These are phyloP conservation scores for Listrodromus nycthemerus DNA, from an alignment of 2,888 invertebrate species.

Conservation along the genomic window DNA sequence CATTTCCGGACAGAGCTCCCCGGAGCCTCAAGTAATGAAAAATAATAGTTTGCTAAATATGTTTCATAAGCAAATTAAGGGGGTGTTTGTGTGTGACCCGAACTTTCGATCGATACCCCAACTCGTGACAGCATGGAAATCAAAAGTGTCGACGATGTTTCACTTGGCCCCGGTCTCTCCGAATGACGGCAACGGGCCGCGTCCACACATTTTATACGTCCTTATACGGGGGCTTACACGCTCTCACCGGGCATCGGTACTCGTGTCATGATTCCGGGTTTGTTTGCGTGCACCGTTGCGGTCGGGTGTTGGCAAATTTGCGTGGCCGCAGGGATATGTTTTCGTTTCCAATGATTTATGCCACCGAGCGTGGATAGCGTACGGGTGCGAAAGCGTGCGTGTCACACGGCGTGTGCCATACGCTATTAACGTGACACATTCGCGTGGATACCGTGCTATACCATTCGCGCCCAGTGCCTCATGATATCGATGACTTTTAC, in stretches of 20 bases:
- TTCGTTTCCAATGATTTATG: conserved; percentile 85
- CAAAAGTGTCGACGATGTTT: conserved; percentile 7
- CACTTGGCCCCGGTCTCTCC: conserved; percentile 30
- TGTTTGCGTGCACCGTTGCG: conserved; percentile 83
- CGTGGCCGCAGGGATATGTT: conserved; percentile 84
- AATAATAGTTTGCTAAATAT: background rate
- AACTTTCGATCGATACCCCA: background rate
- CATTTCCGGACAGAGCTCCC: too few relatives aligned
- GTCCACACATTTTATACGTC: conserved; percentile 63
- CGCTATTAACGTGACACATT: conserved; percentile 66
- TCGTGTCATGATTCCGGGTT: conserved; percentile 83
- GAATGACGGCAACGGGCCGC: conserved; percentile 37
- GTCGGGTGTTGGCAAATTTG: conserved; percentile 84
- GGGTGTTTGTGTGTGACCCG: background rate
- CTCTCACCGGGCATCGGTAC: conserved; percentile 72
- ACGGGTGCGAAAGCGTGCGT: conserved; percentile 46
- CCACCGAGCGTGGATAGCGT: conserved; percentile 79
- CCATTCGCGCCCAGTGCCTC: conserved; percentile 23
- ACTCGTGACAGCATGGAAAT: background rate
- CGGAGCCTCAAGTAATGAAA: background rate
- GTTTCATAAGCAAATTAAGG: background rate
- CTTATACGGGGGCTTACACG: conserved; percentile 61
- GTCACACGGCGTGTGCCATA: conserved; percentile 53
- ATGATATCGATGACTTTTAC: conserved; percentile 66
- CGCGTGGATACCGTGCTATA: conserved; percentile 54